Conservation (phyloP, 2,888 invertebrate species). For the Melinopterus prodromus region DNA sequence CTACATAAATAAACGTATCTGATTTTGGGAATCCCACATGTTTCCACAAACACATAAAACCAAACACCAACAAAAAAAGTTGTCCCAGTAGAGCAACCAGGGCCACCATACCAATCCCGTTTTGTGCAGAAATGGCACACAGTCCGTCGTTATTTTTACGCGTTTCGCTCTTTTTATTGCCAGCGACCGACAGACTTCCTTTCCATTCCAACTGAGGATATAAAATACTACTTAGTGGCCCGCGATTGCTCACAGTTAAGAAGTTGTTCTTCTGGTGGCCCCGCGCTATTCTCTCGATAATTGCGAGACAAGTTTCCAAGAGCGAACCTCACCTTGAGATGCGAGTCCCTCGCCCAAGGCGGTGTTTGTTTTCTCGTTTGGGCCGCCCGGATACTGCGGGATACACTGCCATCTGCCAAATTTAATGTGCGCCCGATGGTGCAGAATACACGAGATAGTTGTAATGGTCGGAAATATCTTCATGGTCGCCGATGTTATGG, state of each 20-base stretch:
- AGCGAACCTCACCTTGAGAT: slow-evolving; percentile 4
- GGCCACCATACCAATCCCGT: background rate
- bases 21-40: background rate
- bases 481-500: background rate
- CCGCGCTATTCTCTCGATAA: background rate
- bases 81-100: background rate
- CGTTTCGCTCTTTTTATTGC: background rate
- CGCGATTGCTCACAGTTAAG: background rate
- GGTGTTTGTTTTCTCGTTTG: background rate
- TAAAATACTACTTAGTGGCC: background rate
- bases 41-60: background rate
- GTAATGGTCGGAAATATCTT: slow-evolving; percentile 4
- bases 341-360: background rate
- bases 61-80: background rate
- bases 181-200: background rate
- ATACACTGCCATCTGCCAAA: background rate
- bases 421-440: background rate
- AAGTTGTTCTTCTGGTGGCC: background rate
- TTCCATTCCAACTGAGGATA: background rate
- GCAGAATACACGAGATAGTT: background rate
- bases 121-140: background rate
- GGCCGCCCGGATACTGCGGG: background rate
- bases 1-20: background rate
- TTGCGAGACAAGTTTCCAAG: background rate
- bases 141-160: background rate